Base-by-base conservation (phyloP, 2,797 vertebrate species). In the Coilia nasus region DNA sequence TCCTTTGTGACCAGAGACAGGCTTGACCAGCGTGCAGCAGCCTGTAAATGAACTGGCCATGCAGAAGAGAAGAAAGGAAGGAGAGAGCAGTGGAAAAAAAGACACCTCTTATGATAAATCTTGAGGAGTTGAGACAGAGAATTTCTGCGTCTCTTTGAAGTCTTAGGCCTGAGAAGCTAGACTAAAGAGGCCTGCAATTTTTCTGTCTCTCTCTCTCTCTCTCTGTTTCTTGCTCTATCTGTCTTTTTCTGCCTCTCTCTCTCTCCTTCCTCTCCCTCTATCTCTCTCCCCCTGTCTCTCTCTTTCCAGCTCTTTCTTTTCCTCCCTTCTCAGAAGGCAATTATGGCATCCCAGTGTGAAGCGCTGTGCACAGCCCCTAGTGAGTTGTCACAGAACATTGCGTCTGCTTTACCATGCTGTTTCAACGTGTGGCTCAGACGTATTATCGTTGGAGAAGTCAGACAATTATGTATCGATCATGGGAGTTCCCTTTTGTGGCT, bases 341-440 rank as follows among this genome's bases (percentile, higher is more conserved):
- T 93, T 91, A 92, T 84, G 87, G 87, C 35, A 56, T 62, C 89
- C 87, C 90, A 71, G 87, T 41, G 88, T 90, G 91, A 59, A 2
- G 85, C 84, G 83, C 85, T 85, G 67, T 87, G 90, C 35, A 17
- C 31, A 78, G 71, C 71, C 71, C 91, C 92, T 89, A 35, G 71
- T n/a, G 88, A 60, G 56, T 88, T 88, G 91, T 90, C 90, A 85
- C 86, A 89, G 90, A 86, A 87, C 89, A 90, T 82, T 85, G 89
- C 90, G 86, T 82, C 47, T 11, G 59, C 56, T 83, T 0, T 3
- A 88, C 85, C 92, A 89, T 89, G 91, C 90, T 92, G 91, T 88
- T 91, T 85, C 88, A 88, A 89, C 85, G 88, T 87, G 85, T 84
- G 6, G 6, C 82, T 88, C 80, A 17, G 2, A 44, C 41, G 35